Evolutionary conservation across 2,888 invertebrate genomes (phyloP), one percentile per base, ranked within the genome.

Genomic region (Scaptomyza cyrtandrae): DNA sequence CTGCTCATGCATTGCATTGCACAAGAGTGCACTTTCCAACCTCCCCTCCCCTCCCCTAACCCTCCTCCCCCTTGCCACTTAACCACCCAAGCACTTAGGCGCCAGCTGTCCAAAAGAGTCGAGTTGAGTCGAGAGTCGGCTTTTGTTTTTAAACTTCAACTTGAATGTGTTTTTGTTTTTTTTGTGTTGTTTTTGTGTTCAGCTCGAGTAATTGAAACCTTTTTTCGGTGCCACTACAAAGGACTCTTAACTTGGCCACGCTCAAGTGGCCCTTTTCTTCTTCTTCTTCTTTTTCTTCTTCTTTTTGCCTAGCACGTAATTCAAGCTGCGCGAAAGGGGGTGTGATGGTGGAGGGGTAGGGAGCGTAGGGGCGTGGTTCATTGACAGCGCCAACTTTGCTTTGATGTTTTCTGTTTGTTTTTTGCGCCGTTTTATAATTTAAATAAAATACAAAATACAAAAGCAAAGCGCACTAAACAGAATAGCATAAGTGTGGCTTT

Each of bases 141-240:
- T 63, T 71, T 81, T 74, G 56, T 71, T 61, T 45, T 45, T 37
- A 5, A 43, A 43, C 43, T 44, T 44, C 4, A n/a, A 24, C 50
- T 50, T 49, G 1, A 49, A 6, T 29, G 41, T 41, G 5, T 43
- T 41, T 27, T 16, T 10, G 0, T 39, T 59, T 69, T 60, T 60
- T 64, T 39, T n/a, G n/a, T n/a, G n/a, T n/a, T n/a, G n/a, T n/a
- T n/a, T n/a, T n/a, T n/a, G n/a, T n/a, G n/a, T n/a, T n/a, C n/a
- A n/a, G 50, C 58, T 31, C 11, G 60, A 57, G 83, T 86, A 83
- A 83, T 86, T 80, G 86, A 83, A 86, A 80, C 83, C 83, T 60
- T 74, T 83, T 83, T 83, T 83, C 78, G 83, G 83, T 69, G 65
- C 45, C 78, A 86, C 70, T 72, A 86, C 86, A 83, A 83, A 83